Evolutionary conservation across 2,797 vertebrate species (phyloP).

Genomic region (Novumbra hubbsi): DNA sequence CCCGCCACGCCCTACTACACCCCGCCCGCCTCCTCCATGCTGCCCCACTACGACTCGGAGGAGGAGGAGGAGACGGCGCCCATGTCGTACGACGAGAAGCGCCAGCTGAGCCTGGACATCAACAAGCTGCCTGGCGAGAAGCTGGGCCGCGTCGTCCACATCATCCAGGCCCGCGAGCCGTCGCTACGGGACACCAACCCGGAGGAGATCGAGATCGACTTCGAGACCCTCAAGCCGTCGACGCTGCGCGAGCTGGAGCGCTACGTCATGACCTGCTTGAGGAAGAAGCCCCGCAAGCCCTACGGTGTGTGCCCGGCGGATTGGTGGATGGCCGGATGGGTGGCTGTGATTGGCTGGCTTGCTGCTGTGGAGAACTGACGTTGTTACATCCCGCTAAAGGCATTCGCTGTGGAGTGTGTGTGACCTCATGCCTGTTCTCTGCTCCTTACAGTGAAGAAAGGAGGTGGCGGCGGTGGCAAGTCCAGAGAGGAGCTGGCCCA

Average conservation of each 20-base stretch:
- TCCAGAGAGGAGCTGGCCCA: constrained; percentile 89
- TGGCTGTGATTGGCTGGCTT: background rate
- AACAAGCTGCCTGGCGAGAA: constrained; percentile 94
- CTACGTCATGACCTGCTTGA: constrained; percentile 89
- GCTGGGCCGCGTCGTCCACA: constrained; percentile 90
- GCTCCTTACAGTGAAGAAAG: constrained; percentile 75
- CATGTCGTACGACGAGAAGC: constrained; percentile 93
- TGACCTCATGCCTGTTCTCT: background rate
- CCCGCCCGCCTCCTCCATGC: constrained; percentile 41
- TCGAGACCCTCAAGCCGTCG: constrained; percentile 92
- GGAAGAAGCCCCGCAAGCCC: constrained; percentile 90
- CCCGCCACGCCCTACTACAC: constrained; percentile 37
- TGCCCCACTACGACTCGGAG: constrained; percentile 82
- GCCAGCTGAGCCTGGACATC: constrained; percentile 91
- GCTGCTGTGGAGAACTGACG: background rate
- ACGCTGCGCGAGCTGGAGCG: constrained; percentile 90
- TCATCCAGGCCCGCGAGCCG: constrained; percentile 91
- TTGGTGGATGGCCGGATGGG: background rate
- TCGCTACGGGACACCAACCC: constrained; percentile 92
- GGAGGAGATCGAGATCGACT: constrained; percentile 94
- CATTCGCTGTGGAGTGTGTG: background rate
- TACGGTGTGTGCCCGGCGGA: constrained; percentile 71
- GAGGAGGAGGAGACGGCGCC: constrained; percentile 91
- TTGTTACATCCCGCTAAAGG: background rate
- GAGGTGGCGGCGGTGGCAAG: constrained; percentile 73